Conservation (phyloP, 2,888 invertebrate genomes). For the Thecocarcelia acutangulata region DNA sequence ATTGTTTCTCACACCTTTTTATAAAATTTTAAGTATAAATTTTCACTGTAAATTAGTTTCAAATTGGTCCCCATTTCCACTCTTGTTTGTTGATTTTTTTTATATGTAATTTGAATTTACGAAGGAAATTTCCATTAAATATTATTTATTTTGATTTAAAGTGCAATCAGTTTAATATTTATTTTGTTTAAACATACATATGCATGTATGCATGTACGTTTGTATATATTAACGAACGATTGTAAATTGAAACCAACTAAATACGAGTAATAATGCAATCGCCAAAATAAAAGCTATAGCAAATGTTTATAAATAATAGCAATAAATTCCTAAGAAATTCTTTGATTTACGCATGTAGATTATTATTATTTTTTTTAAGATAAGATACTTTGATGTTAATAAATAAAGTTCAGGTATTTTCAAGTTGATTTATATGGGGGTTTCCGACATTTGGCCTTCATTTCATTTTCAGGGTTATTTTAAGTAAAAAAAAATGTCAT, state of each 20-base stretch:
- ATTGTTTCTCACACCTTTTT: background rate
- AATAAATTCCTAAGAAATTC: conserved; percentile 4
- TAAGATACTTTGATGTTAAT: too few species aligned
- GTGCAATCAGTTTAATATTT: conserved; percentile 27
- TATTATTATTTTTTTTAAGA: too few species aligned
- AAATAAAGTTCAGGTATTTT: too few species aligned
- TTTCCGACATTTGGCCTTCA: too few species aligned
- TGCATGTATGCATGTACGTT: too few species aligned
- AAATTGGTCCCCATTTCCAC: conserved; percentile 6
- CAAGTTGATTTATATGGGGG: too few species aligned
- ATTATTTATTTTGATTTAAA: conserved; percentile 34
- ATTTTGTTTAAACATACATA: conserved; percentile 2
- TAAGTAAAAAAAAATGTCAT: too few species aligned
- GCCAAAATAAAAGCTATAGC: background rate
- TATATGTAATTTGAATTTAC: conserved; percentile 27
- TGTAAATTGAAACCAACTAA: conserved; percentile 19
- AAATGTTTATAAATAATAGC: too few species aligned
- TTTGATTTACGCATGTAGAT: too few species aligned
- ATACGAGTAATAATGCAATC: background rate
- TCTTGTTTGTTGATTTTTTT: conserved; percentile 4
- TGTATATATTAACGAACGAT: background rate
- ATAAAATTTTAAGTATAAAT: conserved; percentile 24
- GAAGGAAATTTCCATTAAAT: conserved; percentile 59
- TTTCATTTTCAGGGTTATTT: too few species aligned
- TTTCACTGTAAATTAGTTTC: conserved; percentile 10